These are phyloP conservation scores for Lissonota sp. DNA, from an alignment of 2,888 invertebrate genomes.

Conservation along the genomic window DNA sequence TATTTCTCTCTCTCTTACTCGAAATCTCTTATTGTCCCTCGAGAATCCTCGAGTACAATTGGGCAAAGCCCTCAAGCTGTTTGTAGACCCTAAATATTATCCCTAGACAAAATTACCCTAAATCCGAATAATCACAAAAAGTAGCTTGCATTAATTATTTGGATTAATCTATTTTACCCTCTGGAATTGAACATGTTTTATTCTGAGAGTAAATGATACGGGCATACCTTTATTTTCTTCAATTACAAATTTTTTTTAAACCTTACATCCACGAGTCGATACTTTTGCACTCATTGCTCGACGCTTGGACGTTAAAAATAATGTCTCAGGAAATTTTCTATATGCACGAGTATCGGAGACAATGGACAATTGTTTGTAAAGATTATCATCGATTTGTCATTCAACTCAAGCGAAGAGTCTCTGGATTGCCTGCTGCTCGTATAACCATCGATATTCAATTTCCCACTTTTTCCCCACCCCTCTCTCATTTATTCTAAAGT, in stretches of 20 bases:
- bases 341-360: constrained; percentile 33
- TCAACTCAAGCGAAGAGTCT: constrained; percentile 47
- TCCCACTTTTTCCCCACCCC: neutral
- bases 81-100: neutral
- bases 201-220: too few species aligned
- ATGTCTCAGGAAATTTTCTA: too few species aligned
- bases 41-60: constrained; percentile 12
- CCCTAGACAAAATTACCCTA: neutral
- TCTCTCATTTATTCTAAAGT: constrained; percentile 55
- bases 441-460: neutral
- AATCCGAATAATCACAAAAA: too few species aligned
- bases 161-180: too few species aligned
- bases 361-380: constrained; percentile 66
- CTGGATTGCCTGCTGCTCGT: constrained; percentile 9
- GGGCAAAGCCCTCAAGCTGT: neutral
- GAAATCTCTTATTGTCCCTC: neutral
- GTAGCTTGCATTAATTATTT: too few species aligned
- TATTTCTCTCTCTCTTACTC: neutral
- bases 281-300: too few species aligned
- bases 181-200: too few species aligned
- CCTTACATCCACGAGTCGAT: too few species aligned
- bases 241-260: too few species aligned
- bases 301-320: too few species aligned
- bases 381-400: constrained; percentile 68
- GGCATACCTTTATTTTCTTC: too few species aligned